A percentile compares a stretch with the other conserved stretches of the same genome.
Evolutionary conservation across 2,888 invertebrate genomes (phyloP).

Genomic region (Parnassius apollo): DNA sequence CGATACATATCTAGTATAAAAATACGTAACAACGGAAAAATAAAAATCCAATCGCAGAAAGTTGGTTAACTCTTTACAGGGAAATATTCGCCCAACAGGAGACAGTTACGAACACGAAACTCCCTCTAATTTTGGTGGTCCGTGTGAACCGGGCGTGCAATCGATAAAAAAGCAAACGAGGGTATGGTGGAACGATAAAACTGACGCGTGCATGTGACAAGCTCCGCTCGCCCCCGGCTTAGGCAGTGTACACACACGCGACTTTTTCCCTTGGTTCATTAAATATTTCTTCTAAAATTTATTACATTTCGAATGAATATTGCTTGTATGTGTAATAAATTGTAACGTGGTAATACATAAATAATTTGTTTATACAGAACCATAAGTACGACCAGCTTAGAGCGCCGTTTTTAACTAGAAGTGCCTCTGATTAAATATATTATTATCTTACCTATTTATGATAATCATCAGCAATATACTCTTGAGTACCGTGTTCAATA

Average conservation of each 20-base stretch:
- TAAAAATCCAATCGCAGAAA: not conserved
- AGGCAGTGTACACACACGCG: constrained; percentile 20
- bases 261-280: not conserved
- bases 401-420: no score
- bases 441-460: no score
- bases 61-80: not conserved
- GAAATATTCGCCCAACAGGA: not conserved
- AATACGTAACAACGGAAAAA: no score
- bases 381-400: no score
- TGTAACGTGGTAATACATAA: no score
- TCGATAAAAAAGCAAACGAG: constrained; percentile 49
- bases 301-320: constrained; percentile 1
- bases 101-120: constrained; percentile 11
- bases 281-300: not conserved
- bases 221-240: constrained; percentile 26
- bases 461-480: no score
- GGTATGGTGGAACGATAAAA: constrained; percentile 53
- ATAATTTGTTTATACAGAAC: no score
- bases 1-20: no score
- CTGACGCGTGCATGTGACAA: constrained; percentile 66
- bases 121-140: constrained; percentile 34
- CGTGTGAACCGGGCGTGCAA: constrained; percentile 51
- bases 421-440: no score
- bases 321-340: not conserved
- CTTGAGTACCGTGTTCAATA: no score